Base-by-base conservation (phyloP, 1,140 invertebrate genomes). In the Mylabris phalerata region DNA sequence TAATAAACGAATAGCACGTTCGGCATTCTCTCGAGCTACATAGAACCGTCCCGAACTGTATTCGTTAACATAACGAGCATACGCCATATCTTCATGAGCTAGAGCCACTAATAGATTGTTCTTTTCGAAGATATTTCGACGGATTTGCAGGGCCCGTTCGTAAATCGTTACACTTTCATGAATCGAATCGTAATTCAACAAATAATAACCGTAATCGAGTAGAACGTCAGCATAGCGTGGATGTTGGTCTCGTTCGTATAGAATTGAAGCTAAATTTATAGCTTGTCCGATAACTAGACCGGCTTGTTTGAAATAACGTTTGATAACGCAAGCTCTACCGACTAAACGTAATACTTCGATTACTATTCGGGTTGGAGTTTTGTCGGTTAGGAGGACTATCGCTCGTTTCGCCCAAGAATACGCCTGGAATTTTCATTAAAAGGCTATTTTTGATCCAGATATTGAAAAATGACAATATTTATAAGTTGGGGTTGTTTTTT, bases 1-100 rank as follows among this genome's bases (percentile, higher is more conserved):
- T 77, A 95, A 86, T 45, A 92, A 90, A 9, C 79, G 75, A 57
- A 93, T 90, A n/a, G 92, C 89, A 65, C 82, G 82, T 65, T 90
- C 86, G 42, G 87, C 86, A 75, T 94, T 87, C 58, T 87, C 81
- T 62, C 85, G 88, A 68, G 92, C 91, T 74, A 84, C 80, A 61
- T 80, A 79, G 74, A 95, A 96, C 60, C 85, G 83, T 4, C 92
- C 92, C 9, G 89, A 87, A 70, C 84, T 92, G 73, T 97, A 96
- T 76, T 95, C 92, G 46, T 88, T 82, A 7, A 95, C 92, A 73
- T 95, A 96, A 11, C 90, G 83, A 32, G 91, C 91, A 77, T 95
- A 96, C 1, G 92, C 91, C 9, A 95, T 76, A 77, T 95, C 92
- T 77, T 95, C 92, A 73, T 92, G 86, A 26, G 88, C 88, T 26